These are phyloP conservation scores for Osmerus mordax DNA, from an alignment of 2,113 vertebrate genomes.

Conservation along the genomic window DNA sequence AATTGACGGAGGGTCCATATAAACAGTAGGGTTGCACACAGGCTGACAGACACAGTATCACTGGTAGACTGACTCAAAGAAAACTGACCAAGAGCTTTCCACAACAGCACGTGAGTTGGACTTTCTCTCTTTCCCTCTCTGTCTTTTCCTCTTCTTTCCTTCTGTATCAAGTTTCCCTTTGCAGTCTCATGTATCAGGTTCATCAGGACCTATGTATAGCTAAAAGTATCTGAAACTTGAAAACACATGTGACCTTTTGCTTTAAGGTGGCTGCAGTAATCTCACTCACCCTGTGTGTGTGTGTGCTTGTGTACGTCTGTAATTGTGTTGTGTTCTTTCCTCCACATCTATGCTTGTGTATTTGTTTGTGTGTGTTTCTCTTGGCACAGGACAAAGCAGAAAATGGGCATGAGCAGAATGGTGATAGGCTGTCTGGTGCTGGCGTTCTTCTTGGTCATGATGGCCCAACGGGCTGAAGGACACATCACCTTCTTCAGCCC, in stretches of 20 bases:
- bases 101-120: slow-evolving; percentile 47
- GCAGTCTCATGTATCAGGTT: not conserved
- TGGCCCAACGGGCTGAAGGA: slow-evolving; percentile 72
- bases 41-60: slow-evolving; percentile 46
- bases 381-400: slow-evolving; percentile 37
- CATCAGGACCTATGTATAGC: slow-evolving; percentile 32
- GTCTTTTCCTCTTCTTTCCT: slow-evolving; percentile 15
- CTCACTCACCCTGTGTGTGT: slow-evolving; percentile 8
- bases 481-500: slow-evolving; percentile 81
- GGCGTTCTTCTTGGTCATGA: slow-evolving; percentile 60
- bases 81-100: slow-evolving; percentile 14
- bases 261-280: not conserved
- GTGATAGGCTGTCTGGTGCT: slow-evolving; percentile 62
- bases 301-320: not conserved
- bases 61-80: slow-evolving; percentile 10
- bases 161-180: not conserved
- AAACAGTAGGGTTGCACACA: slow-evolving; percentile 44
- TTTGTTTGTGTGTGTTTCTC: slow-evolving; percentile 3
- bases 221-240: slow-evolving; percentile 2
- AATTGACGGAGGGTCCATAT: slow-evolving; percentile 53
- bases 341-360: slow-evolving; percentile 2
- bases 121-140: slow-evolving; percentile 25
- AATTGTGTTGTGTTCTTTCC: not conserved
- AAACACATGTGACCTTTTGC: not conserved
- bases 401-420: slow-evolving; percentile 67